Evolutionary conservation across 2,888 invertebrate genomes (phyloP), one percentile per base, ranked within the genome.

Genomic region (Heteromyza rotundicornis): DNA sequence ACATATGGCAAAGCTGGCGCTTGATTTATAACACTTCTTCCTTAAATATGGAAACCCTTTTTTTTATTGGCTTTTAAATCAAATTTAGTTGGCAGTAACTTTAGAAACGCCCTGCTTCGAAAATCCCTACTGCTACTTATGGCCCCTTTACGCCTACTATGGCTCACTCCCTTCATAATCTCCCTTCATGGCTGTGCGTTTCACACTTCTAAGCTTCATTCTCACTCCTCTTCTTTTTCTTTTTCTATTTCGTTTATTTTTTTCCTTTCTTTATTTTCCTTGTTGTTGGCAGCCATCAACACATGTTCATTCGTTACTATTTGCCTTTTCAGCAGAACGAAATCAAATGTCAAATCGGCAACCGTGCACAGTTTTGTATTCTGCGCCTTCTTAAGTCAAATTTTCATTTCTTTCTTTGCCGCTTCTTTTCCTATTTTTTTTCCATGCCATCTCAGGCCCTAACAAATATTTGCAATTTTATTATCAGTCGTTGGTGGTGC

Each of bases 291-390:
- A 32, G 5, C 16, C 16, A n/a, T n/a, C 14, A 40, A n/a, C 16
- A 40, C 40, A 32, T 32, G 40, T 40, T 40, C 14, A 14, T 40
- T n/a, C 16, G 40, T 32, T 32, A 27, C 5, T 27, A 10, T 27
- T 27, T 40, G 40, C 40, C 40, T 40, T 40, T 40, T 40, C n/a
- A n/a, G 27, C 27, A 5, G 27, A 27, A 7, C 59, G 62, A 68
- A 68, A 68, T 76, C 77, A 77, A 72, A 72, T 76, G 76, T 76
- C 76, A 76, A 68, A 67, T 73, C n/a, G n/a, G n/a, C n/a, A n/a
- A n/a, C n/a, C n/a, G n/a, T n/a, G 70, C 72, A 72, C 70, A 53
- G 35, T 61, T 57, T 57, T 23, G 24, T 7, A 22, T 23, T 60
- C 56, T 64, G 35, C 23, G 55, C 32, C 24, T 17, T 22, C 59